Evolutionary conservation across 1,140 invertebrate genomes (phyloP), one percentile per base, ranked within the genome.

Genomic region (Onthophagus taurus): DNA sequence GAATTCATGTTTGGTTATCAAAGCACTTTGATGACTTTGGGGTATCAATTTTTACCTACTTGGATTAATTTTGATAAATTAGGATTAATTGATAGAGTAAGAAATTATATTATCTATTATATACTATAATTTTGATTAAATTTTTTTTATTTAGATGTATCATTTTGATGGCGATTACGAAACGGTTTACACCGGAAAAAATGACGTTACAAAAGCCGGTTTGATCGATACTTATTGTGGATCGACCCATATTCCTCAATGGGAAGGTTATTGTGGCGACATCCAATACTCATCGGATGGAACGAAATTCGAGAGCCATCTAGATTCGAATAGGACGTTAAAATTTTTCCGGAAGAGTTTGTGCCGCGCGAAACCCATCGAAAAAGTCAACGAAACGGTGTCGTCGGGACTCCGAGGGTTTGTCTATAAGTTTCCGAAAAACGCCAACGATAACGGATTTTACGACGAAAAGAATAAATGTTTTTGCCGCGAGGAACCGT

Each of bases 1-100:
- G 84, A 88, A 59, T 89, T 89, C 58, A 88, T 88, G 84, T 88
- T 88, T 55, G 83, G 83, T 0, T 85, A 84, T 63, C 61, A 78
- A 44, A 81, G 80, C 1, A 63, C 79, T 2, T 61, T 89, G 21
- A 78, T 86, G 55, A 81, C 79, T 0, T 54, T 89, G 16, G 85
- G 85, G 0, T 83, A 87, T 58, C 78, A 75, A 2, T 72, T 88
- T 43, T 68, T 88, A 68, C 81, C 83, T 0, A 71, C 72, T 9
- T 88, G 85, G 85, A 87, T 89, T 36, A 77, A 75, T 35, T 89
- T 89, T 53, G 82, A 86, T 44, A 85, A 83, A 53, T 67, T 89
- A 1, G 85, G 85, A 2, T 70, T 89, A 0, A 87, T 89, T 43
- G 85, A 89, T 67, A 69, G 85, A 59, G 83, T 87, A 67, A 77